These are phyloP conservation scores for Erannis defoliaria DNA, from an alignment of 2,888 invertebrate species.

Conservation along the genomic window DNA sequence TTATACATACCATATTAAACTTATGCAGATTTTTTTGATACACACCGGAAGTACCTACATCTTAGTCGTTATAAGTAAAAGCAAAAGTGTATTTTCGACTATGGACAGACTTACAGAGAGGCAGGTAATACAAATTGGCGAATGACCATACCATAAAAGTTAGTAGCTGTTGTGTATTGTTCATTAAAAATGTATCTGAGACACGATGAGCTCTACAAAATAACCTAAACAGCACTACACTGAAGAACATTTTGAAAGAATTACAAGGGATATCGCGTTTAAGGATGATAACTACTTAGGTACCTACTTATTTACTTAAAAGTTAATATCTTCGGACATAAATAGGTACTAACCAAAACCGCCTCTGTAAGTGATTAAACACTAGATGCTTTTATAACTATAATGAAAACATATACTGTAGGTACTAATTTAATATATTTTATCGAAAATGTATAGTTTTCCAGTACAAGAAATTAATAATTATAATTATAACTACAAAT, in stretches of 20 bases:
- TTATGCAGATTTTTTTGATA: slow-evolving; percentile 13
- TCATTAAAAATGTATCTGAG: slow-evolving; percentile 6
- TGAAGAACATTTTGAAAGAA: slow-evolving; percentile 40
- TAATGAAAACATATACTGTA: slow-evolving; percentile 81
- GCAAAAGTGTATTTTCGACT: slow-evolving; percentile 23
- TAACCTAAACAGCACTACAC: slow-evolving; percentile 59
- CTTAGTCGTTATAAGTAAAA: slow-evolving; percentile 16
- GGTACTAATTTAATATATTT: slow-evolving; percentile 76
- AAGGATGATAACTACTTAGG: slow-evolving; percentile 49
- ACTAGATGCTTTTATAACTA: slow-evolving; percentile 79
- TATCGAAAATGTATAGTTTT: slow-evolving; percentile 75
- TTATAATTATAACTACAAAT: slow-evolving; percentile 68
- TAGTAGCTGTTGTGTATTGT: slow-evolving; percentile 4
- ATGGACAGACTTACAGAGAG: slow-evolving; percentile 28
- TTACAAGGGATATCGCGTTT: slow-evolving; percentile 55
- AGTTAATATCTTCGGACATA: slow-evolving; percentile 56
- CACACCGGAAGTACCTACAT: slow-evolving; percentile 19
- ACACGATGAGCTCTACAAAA: slow-evolving; percentile 10
- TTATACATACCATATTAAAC: neutral
- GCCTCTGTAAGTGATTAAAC: slow-evolving; percentile 69
- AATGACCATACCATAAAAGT: neutral
- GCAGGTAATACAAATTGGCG: slow-evolving; percentile 14
- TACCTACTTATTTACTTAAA: slow-evolving; percentile 47
- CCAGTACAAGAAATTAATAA: slow-evolving; percentile 71
- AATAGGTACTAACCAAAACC: slow-evolving; percentile 72